phyloP scores from a whole-genome alignment of 2,797 vertebrate genomes.

The Pitangus sulphuratus region DNA sequence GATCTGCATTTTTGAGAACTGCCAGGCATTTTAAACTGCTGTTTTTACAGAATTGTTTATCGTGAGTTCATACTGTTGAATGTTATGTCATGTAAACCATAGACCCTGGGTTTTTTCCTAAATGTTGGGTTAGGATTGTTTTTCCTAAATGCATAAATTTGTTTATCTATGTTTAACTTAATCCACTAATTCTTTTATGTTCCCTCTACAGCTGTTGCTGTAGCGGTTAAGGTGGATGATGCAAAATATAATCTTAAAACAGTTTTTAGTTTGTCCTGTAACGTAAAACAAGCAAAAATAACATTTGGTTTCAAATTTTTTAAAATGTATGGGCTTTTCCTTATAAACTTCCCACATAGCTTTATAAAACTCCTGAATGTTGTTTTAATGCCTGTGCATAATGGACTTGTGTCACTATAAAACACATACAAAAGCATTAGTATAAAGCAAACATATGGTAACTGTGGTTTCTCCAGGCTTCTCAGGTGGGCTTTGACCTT shows the following conservation, averaged over 20 bases:
- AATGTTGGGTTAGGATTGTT: not conserved
- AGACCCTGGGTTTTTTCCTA: rapidly evolving
- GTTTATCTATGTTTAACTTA: not conserved
- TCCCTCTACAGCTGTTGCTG: not conserved
- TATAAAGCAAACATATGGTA: not conserved
- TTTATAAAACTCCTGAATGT: not conserved
- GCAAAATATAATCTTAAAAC: not conserved
- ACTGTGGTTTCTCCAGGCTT: not conserved
- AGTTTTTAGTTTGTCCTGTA: not conserved
- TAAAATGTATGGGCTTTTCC: not conserved
- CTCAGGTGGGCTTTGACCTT: constrained; percentile 2
- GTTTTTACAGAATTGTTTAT: not conserved
- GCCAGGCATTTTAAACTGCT: not conserved
- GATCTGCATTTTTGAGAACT: not conserved
- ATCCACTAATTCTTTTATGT: not conserved
- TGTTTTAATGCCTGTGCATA: not conserved
- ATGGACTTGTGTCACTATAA: not conserved
- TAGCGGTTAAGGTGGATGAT: not conserved
- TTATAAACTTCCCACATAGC: not conserved
- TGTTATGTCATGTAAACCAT: not conserved
- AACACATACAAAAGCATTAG: not conserved
- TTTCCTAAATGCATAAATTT: not conserved
- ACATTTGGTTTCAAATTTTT: not conserved
- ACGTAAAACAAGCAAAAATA: not conserved
- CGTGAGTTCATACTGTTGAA: not conserved